Evolutionary conservation across 2,888 invertebrate genomes (phyloP).

Genomic region (Drosophila fulvimacula): DNA sequence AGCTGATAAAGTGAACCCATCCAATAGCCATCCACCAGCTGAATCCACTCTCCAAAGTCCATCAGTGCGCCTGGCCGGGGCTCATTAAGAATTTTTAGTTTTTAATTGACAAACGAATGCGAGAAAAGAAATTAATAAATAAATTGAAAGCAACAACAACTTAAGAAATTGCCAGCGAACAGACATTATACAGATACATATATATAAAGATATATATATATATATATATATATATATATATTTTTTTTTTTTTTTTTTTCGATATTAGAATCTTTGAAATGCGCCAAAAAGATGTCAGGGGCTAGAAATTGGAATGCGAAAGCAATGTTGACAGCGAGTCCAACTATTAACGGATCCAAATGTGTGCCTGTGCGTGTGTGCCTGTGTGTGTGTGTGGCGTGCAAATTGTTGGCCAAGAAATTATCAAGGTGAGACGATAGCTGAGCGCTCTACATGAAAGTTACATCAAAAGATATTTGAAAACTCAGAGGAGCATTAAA

Average conservation of each 20-base stretch:
- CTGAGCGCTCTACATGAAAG: constrained; percentile 9
- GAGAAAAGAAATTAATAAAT: constrained; percentile 46
- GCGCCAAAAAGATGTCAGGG: constrained; percentile 65
- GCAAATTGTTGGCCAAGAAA: constrained; percentile 30
- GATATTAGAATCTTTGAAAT: constrained; percentile 48
- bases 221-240: constrained; percentile 15
- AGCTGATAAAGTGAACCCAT: constrained; percentile 3
- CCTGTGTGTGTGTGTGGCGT: constrained; percentile 1
- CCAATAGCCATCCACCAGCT: neutral
- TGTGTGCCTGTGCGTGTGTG: constrained; percentile 3
- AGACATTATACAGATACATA: constrained; percentile 18
- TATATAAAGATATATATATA: neutral
- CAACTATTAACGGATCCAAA: constrained; percentile 30
- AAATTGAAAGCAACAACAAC: constrained; percentile 26
- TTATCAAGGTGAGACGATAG: constrained; percentile 42
- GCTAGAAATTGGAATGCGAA: constrained; percentile 63
- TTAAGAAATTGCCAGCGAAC: constrained; percentile 36
- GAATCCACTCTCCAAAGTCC: constrained; percentile 10
- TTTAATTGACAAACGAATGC: constrained; percentile 71
- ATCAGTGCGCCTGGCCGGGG: constrained; percentile 63
- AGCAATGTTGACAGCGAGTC: constrained; percentile 56
- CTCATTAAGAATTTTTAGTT: constrained; percentile 74
- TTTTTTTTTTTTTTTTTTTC: constrained; percentile 18
- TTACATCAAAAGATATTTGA: neutral
- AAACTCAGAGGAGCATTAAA: neutral